phyloP scores from a whole-genome alignment of 2,888 invertebrate species.

The Lasioglossum vierecki region DNA sequence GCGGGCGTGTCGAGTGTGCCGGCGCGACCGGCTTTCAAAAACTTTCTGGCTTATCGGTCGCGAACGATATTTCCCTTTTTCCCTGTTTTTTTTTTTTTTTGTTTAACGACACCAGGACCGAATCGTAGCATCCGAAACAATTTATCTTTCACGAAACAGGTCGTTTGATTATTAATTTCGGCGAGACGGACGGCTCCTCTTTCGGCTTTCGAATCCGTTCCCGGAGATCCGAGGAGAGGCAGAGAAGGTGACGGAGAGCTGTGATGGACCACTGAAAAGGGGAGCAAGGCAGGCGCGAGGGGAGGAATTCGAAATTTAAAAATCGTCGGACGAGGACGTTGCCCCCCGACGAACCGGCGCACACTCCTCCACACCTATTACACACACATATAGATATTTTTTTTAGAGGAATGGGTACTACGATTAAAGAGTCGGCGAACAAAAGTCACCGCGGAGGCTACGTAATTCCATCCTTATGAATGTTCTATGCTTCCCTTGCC shows the following conservation, averaged over 20 bases:
- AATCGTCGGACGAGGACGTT: slow-evolving; percentile 64
- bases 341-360: slow-evolving; percentile 51
- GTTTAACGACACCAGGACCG: background rate
- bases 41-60: background rate
- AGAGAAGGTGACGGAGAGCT: slow-evolving; percentile 5
- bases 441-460: slow-evolving; percentile 66
- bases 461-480: slow-evolving; percentile 66
- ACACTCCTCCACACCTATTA: background rate
- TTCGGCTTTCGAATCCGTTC: slow-evolving; percentile 43
- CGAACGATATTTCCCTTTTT: background rate
- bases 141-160: slow-evolving; percentile 13
- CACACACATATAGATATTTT: slow-evolving; percentile 48
- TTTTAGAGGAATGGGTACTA: slow-evolving; percentile 59
- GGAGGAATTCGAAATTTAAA: slow-evolving; percentile 66
- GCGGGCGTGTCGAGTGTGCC: background rate
- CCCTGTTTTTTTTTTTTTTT: background rate
- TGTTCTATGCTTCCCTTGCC: slow-evolving; percentile 61
- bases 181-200: slow-evolving; percentile 26
- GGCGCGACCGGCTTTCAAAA: background rate
- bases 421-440: slow-evolving; percentile 67
- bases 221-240: slow-evolving; percentile 14
- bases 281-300: slow-evolving; percentile 39
- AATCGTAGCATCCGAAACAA: background rate
- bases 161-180: slow-evolving; percentile 64
- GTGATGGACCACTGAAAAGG: slow-evolving; percentile 4